phyloP scores from a whole-genome alignment of 2,113 vertebrate species.

The Scartelaos histophorus region DNA sequence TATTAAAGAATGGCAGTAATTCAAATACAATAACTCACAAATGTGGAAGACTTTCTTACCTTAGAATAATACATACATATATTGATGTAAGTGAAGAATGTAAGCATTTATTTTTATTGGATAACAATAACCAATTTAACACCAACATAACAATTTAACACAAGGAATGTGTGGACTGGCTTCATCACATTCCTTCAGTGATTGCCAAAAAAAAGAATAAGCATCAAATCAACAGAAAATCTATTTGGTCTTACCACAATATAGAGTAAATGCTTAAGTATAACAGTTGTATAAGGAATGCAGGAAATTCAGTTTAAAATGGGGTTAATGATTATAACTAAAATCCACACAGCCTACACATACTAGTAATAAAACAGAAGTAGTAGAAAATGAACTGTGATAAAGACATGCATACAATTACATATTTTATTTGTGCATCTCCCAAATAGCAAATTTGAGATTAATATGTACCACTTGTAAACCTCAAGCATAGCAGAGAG shows the following conservation, averaged over 20 bases:
- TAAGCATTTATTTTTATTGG: conserved; percentile 16
- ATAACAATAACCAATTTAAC: too few relatives aligned
- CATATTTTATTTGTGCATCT: conserved; percentile 37
- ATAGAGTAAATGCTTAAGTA: conserved; percentile 2
- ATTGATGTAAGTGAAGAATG: background rate
- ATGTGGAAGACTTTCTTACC: background rate
- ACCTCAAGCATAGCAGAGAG: conserved; percentile 68
- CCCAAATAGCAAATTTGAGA: conserved; percentile 38
- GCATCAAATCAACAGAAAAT: conserved; percentile 11
- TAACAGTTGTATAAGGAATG: background rate
- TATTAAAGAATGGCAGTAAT: too few relatives aligned
- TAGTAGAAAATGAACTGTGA: conserved; percentile 40
- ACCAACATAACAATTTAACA: conserved; percentile 62
- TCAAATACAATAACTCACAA: too few relatives aligned
- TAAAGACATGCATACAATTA: conserved; percentile 33
- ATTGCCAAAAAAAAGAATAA: conserved; percentile 20
- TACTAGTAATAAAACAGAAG: conserved; percentile 30
- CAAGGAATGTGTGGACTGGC: conserved; percentile 43
- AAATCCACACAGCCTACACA: conserved; percentile 6
- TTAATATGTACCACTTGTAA: conserved; percentile 35
- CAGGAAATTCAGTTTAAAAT: conserved; percentile 21
- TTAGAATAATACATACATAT: background rate
- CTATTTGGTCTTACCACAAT: conserved; percentile 63
- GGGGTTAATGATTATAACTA: background rate
- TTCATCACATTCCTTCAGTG: conserved; percentile 16